Percentiles rank a stretch among this genome's conserved stretches.
Evolutionary conservation across 2,888 invertebrate genomes (phyloP).

Genomic region (Dynastes maya): DNA sequence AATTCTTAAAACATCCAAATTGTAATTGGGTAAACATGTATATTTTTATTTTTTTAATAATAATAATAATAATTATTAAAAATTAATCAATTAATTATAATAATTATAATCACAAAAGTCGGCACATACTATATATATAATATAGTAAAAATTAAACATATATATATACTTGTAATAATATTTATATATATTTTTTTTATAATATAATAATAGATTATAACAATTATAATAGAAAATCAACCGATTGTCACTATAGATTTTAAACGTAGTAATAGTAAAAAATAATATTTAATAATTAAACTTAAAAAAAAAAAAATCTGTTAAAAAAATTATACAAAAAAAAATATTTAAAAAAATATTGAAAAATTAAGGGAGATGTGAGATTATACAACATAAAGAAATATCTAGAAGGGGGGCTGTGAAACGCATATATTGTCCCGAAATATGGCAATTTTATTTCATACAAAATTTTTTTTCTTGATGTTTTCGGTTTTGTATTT

Average conservation of each 20-base stretch:
- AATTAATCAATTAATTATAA: conserved; percentile 30
- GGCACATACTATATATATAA: conserved; percentile 47
- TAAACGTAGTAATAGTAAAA: conserved; percentile 22
- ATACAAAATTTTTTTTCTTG: conserved; percentile 18
- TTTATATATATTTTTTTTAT: conserved; percentile 52
- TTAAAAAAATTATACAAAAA: conserved; percentile 39
- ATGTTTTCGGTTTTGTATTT: conserved; percentile 11
- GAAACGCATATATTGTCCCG: conserved; percentile 37
- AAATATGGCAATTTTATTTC: not conserved
- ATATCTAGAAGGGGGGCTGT: conserved; percentile 15
- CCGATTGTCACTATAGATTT: conserved; percentile 61
- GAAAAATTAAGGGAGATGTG: not conserved
- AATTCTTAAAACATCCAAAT: not conserved
- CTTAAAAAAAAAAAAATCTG: conserved; percentile 36
- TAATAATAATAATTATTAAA: not conserved
- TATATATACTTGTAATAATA: conserved; percentile 54
- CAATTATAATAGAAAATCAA: conserved; percentile 57
- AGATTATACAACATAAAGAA: not conserved
- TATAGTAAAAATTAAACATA: conserved; percentile 56
- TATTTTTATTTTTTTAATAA: conserved; percentile 32
- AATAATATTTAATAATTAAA: conserved; percentile 45
- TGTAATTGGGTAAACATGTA: conserved; percentile 17
- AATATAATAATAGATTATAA: conserved; percentile 61
- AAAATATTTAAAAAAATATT: conserved; percentile 20
- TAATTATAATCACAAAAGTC: conserved; percentile 50